Conservation (phyloP, 1,140 invertebrate species). For the Achatina immaculata region DNA sequence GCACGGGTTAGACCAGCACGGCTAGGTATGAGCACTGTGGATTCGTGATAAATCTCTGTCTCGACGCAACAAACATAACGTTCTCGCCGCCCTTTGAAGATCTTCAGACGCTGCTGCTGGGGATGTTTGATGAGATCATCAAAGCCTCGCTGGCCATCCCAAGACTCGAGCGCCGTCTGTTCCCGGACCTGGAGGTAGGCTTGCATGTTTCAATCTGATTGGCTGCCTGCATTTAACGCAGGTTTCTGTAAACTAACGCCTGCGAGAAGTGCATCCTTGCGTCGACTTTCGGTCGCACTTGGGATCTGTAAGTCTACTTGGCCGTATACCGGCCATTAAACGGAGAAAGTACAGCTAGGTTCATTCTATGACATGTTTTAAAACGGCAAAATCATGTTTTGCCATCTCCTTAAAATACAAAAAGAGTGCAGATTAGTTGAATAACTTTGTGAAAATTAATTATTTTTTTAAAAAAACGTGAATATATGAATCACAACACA, state of each 20-base stretch:
- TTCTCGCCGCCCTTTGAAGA: slow-evolving; percentile 19
- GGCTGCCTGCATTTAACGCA: background rate
- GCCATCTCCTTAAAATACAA: too few species aligned
- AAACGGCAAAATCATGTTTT: too few species aligned
- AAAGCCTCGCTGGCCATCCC: slow-evolving; percentile 21
- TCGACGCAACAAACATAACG: background rate
- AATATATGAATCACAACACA: too few species aligned
- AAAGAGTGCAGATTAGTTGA: too few species aligned
- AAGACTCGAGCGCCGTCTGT: slow-evolving; percentile 30
- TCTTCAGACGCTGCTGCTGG: background rate
- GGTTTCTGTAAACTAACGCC: background rate
- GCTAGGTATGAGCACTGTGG: slow-evolving; percentile 13
- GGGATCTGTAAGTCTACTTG: too few species aligned
- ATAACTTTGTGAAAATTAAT: too few species aligned
- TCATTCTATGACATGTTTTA: too few species aligned
- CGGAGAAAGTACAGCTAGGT: too few species aligned
- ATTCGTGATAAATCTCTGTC: slow-evolving; percentile 13
- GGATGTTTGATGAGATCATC: slow-evolving; percentile 33
- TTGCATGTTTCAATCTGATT: background rate
- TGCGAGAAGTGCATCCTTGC: too few species aligned
- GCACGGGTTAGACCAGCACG: slow-evolving; percentile 21
- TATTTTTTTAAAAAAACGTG: too few species aligned
- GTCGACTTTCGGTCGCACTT: too few species aligned
- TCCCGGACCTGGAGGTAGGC: slow-evolving; percentile 28
- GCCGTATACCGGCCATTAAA: too few species aligned